Evolutionary conservation across 2,797 vertebrate genomes (phyloP).

Genomic region (Gallinago nigripennis): DNA sequence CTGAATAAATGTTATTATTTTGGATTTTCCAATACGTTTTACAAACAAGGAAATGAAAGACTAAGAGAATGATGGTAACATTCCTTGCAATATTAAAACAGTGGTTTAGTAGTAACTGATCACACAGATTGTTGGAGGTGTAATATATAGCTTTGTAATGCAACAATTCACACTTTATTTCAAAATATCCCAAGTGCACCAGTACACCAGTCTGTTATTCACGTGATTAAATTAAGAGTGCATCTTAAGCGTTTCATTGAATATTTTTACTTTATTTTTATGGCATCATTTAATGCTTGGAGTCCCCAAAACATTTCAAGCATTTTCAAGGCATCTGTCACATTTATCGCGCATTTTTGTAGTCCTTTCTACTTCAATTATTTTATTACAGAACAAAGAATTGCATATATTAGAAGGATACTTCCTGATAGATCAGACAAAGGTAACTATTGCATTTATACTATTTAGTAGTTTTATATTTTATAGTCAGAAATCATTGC

Average conservation of each 20-base stretch:
- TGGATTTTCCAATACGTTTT: background rate
- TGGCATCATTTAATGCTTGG: background rate
- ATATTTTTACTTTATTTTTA: background rate
- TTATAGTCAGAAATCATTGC: background rate
- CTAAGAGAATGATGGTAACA: background rate
- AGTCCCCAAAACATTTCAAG: background rate
- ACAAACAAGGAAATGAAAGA: background rate
- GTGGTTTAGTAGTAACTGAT: background rate
- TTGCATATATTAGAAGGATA: background rate
- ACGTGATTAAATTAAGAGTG: background rate
- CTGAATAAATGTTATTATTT: background rate
- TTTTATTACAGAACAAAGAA: background rate
- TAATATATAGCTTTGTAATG: background rate
- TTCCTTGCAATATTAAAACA: background rate
- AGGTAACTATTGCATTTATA: background rate
- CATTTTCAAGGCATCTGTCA: background rate
- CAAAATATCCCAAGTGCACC: background rate
- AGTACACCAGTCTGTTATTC: background rate
- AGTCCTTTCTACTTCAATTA: background rate
- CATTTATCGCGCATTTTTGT: background rate
- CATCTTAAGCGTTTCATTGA: background rate
- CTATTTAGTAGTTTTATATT: background rate
- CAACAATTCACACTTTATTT: background rate
- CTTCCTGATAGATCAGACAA: background rate
- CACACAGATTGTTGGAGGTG: background rate